Evolutionary conservation across 2,888 invertebrate genomes (phyloP).

Genomic region (Macropis europaea): DNA sequence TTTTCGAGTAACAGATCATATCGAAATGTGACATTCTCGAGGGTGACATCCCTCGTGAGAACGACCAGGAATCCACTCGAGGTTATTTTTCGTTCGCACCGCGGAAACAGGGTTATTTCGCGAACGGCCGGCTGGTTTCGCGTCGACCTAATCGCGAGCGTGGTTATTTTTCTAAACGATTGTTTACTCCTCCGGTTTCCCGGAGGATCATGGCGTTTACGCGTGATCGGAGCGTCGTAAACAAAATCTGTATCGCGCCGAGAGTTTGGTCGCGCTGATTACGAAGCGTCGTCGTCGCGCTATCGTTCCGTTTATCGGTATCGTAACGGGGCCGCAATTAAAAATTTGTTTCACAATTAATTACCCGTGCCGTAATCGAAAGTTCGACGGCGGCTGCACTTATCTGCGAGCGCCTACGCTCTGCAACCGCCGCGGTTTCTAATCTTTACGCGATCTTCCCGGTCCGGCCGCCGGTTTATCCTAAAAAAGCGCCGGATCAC

Average conservation of each 20-base stretch:
- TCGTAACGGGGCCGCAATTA: constrained; percentile 33
- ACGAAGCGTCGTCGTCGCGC: constrained; percentile 27
- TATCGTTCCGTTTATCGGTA: constrained; percentile 27
- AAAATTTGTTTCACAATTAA: constrained; percentile 51
- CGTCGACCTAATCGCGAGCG: constrained; percentile 30
- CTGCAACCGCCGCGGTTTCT: neutral
- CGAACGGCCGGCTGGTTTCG: neutral
- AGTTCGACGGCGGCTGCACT: neutral
- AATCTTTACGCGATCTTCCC: neutral
- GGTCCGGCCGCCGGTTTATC: neutral
- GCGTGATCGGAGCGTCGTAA: constrained; percentile 71
- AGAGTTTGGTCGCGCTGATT: constrained; percentile 36
- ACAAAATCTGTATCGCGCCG: constrained; percentile 67
- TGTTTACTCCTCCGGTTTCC: constrained; percentile 58
- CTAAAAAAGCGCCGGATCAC: too few species aligned
- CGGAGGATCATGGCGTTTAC: constrained; percentile 68
- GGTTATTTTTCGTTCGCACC: too few species aligned
- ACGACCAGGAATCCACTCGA: too few species aligned
- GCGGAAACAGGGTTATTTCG: too few species aligned
- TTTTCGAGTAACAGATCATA: too few species aligned
- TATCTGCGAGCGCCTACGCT: neutral
- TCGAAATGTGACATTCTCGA: too few species aligned
- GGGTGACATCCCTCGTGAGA: too few species aligned
- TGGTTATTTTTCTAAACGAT: constrained; percentile 60
- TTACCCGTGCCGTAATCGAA: constrained; percentile 2